Conservation (phyloP, 2,113 vertebrate species). For the Xenus cinereus region DNA sequence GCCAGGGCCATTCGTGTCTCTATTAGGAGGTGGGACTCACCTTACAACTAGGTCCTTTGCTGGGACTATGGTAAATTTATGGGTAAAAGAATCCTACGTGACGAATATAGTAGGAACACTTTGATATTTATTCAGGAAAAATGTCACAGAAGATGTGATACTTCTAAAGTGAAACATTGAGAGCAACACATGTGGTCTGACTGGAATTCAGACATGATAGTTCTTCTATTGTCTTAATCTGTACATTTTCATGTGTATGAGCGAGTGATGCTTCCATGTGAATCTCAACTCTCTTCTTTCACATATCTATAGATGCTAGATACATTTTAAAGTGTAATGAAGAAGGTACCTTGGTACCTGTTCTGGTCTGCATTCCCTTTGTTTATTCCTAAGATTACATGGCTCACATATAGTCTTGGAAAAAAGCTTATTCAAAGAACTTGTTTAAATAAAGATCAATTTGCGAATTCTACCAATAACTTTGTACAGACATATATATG, state of each 20-base stretch:
- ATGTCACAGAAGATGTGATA: background rate
- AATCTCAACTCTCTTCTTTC: background rate
- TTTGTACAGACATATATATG: constrained; percentile 66
- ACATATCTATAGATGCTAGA: background rate
- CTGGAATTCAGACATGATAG: background rate
- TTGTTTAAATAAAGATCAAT: constrained; percentile 57
- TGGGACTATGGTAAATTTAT: background rate
- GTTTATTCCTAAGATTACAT: background rate
- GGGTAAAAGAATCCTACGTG: background rate
- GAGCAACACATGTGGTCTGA: background rate
- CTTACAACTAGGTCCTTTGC: background rate
- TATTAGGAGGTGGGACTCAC: background rate
- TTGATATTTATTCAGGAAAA: background rate
- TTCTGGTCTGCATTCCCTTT: background rate
- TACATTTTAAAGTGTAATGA: background rate
- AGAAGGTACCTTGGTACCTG: constrained; percentile 14
- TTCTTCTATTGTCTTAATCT: background rate
- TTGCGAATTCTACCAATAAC: constrained; percentile 1
- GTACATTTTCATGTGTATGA: background rate
- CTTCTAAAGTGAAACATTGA: background rate
- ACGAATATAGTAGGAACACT: background rate
- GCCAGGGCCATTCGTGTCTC: background rate
- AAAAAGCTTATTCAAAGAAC: constrained; percentile 52
- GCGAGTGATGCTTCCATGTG: background rate
- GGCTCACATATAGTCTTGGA: background rate